Percentiles rank a stretch among this genome's conserved stretches.
These are phyloP conservation scores for Nebria brevicollis DNA, from an alignment of 2,888 invertebrate genomes.

Conservation along the genomic window DNA sequence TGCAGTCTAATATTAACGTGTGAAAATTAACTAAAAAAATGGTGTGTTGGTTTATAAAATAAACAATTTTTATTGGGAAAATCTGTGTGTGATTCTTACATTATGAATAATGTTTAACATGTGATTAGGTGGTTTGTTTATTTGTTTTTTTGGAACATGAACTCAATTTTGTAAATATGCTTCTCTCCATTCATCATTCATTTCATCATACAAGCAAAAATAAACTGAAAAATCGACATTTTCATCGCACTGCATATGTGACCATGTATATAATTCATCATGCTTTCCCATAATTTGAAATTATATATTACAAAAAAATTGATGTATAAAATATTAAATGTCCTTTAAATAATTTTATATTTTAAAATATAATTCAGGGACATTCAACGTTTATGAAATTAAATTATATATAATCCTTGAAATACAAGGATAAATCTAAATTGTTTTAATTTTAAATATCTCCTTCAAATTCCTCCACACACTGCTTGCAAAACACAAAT, in stretches of 20 bases:
- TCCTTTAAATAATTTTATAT: too few species aligned
- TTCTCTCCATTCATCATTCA: constrained; percentile 37
- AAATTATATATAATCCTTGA: too few species aligned
- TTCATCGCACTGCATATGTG: constrained; percentile 34
- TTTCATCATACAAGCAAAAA: constrained; percentile 31
- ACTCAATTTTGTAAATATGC: constrained; percentile 34
- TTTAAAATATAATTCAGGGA: too few species aligned
- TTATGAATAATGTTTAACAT: constrained; percentile 29
- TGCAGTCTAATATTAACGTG: constrained; percentile 30
- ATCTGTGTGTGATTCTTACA: constrained; percentile 38
- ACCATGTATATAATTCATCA: constrained; percentile 3
- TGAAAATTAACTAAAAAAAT: constrained; percentile 29
- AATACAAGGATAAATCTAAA: background rate
- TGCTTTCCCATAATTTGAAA: background rate
- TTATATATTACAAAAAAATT: too few species aligned
- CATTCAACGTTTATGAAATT: too few species aligned
- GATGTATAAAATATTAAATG: too few species aligned
- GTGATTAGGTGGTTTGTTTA: background rate
- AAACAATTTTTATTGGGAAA: constrained; percentile 29
- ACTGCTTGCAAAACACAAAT: constrained; percentile 12
- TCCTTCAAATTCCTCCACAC: background rate
- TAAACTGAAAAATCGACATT: background rate
- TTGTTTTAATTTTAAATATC: background rate
- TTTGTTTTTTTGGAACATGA: background rate
- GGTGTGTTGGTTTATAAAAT: constrained; percentile 37